Evolutionary conservation across 2,888 invertebrate genomes (phyloP), one percentile per base, ranked within the genome.

Genomic region (Empis stercorea): DNA sequence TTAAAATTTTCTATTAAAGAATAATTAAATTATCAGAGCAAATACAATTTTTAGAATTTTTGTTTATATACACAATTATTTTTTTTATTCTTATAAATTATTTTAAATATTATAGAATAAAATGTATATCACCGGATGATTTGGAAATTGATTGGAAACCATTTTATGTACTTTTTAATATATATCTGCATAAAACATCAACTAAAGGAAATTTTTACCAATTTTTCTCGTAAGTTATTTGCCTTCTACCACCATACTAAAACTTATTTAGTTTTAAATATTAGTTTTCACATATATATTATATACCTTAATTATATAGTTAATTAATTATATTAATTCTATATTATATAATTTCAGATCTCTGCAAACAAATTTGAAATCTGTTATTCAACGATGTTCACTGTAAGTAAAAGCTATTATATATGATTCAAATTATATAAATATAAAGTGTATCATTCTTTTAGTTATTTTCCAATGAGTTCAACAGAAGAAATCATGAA

Each of bases 401-500:
- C 30, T 48, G 52, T 55, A 51, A 52, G 55, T 10, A 43, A 20
- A 43, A 27, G n/a, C n/a, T n/a, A n/a, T n/a, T 11, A 23, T 41
- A 38, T 15, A 13, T 30, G 13, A 27, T 10, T 14, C 2, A 15
- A 34, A 45, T 30, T 36, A 23, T 17, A n/a, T n/a, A n/a, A n/a
- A n/a, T n/a, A n/a, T 27, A 36, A 27, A n/a, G 5, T 36, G 4
- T 30, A 17, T n/a, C 16, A 50, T 48, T 30, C 52, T 54, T 60
- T 61, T 60, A 82, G 81, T 46, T 87, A 84, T 64, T 85, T 85
- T 62, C 75, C 82, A 47, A 67, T 79, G 38, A 73, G 73, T 32
- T 81, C 89, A 1, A 91, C 91, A 0, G 78, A 80, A 65, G 93
- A 94, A 69, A 88, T 95, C 59, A 68, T 95, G 45, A 86, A 83